Evolutionary conservation across 2,888 invertebrate species (phyloP).

Genomic region (Rotaria macrura): DNA sequence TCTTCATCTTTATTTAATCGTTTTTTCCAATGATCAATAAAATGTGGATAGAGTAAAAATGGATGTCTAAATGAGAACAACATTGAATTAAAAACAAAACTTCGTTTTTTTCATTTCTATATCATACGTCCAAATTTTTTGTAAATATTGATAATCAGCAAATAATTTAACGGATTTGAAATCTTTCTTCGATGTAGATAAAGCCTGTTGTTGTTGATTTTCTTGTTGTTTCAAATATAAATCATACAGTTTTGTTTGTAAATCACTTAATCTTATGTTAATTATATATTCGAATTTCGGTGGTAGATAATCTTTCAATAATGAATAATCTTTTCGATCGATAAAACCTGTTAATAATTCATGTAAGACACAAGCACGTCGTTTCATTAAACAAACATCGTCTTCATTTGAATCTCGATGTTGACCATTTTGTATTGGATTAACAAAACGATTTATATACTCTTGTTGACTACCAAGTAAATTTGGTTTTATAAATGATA

Average conservation of each 20-base stretch:
- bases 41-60: slow-evolving; percentile 52
- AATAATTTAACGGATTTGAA: slow-evolving; percentile 49
- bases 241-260: slow-evolving; percentile 40
- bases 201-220: neutral
- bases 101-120: neutral
- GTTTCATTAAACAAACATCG: slow-evolving; percentile 82
- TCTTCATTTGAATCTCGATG: slow-evolving; percentile 79
- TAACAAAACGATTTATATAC: slow-evolving; percentile 83
- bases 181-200: neutral
- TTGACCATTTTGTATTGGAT: slow-evolving; percentile 91
- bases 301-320: slow-evolving; percentile 81
- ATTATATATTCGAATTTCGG: slow-evolving; percentile 92
- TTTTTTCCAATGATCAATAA: slow-evolving; percentile 39
- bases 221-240: slow-evolving; percentile 16
- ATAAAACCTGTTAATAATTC: slow-evolving; percentile 86
- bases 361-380: slow-evolving; percentile 82
- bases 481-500: slow-evolving; percentile 91
- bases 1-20: slow-evolving; percentile 35
- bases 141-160: slow-evolving; percentile 56
- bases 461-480: slow-evolving; percentile 83
- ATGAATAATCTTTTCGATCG: slow-evolving; percentile 75
- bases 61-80: slow-evolving; percentile 54
- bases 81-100: no score
- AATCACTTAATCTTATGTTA: slow-evolving; percentile 67
- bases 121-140: slow-evolving; percentile 53